These are phyloP conservation scores for Monodelphis domestica DNA, from an alignment of 2,797 vertebrate species.

Conservation along the genomic window DNA sequence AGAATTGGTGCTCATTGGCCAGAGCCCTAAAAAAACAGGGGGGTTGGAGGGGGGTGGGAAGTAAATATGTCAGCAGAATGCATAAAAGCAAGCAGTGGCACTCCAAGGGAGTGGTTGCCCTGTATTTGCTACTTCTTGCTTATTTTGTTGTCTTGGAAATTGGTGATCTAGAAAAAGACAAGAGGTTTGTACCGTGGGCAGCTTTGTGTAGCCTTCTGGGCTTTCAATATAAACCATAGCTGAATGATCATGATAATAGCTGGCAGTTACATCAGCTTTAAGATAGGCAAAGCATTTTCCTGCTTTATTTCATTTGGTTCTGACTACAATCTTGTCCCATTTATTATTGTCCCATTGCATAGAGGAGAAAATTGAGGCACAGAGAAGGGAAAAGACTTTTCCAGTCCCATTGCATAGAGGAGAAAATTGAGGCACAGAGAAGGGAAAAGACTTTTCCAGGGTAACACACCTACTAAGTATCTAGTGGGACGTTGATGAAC, in stretches of 20 bases:
- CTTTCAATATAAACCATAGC: background rate
- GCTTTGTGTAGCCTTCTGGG: background rate
- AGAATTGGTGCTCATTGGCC: background rate
- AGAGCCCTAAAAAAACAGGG: background rate
- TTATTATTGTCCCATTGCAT: background rate
- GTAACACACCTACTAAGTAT: background rate
- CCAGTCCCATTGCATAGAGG: background rate
- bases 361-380: background rate
- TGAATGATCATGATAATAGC: background rate
- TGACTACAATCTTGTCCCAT: background rate
- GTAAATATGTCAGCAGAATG: background rate
- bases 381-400: no score
- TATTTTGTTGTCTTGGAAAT: constrained; percentile 18
- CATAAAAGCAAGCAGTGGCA: constrained; percentile 2
- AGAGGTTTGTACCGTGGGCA: background rate
- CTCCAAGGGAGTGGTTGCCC: background rate
- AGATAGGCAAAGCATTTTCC: background rate
- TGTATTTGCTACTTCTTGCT: constrained; percentile 2
- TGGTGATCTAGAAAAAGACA: constrained; percentile 22
- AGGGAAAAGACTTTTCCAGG: background rate
- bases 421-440: background rate
- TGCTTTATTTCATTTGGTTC: background rate
- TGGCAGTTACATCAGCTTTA: background rate
- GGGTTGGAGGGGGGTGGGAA: no score
- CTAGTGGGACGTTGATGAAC: background rate